Conservation (phyloP, 2,888 invertebrate species). For the Chloromyia formosa region DNA sequence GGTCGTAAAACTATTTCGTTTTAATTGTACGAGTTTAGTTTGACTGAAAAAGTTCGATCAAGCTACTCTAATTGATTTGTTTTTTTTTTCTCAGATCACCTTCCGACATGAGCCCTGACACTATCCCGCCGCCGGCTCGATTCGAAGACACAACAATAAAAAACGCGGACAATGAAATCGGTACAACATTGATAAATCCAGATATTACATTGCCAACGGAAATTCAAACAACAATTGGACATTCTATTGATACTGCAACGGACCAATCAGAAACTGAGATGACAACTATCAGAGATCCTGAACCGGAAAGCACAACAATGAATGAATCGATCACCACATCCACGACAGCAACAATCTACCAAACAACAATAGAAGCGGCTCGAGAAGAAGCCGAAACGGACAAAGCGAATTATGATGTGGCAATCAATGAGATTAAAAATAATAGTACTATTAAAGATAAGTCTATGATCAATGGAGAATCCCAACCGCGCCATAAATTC, state of each 20-base stretch:
- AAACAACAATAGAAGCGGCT: not conserved
- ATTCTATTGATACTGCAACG: not conserved
- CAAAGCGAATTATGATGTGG: conserved; percentile 45
- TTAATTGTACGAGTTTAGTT: too few relatives aligned
- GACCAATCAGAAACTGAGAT: conserved; percentile 3
- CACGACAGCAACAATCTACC: conserved; percentile 10
- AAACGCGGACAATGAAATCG: not conserved
- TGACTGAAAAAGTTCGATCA: too few relatives aligned
- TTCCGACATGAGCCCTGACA: not conserved
- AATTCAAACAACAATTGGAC: not conserved
- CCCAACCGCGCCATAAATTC: conserved; percentile 59
- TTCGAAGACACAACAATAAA: conserved; percentile 22
- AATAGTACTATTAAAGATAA: not conserved
- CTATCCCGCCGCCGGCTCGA: not conserved
- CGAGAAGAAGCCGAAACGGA: conserved; percentile 19
- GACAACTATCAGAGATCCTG: not conserved
- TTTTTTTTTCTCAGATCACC: conserved; percentile 21
- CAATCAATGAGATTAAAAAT: conserved; percentile 48
- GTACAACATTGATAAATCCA: conserved; percentile 1
- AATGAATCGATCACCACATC: conserved; percentile 13
- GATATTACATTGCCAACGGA: conserved; percentile 7
- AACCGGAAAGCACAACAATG: not conserved
- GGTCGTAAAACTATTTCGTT: too few relatives aligned
- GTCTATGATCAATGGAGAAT: conserved; percentile 39
- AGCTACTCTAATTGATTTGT: not conserved